Evolutionary conservation across 2,888 invertebrate genomes (phyloP), one percentile per base, ranked within the genome.

Genomic region (Drosophila atripex): DNA sequence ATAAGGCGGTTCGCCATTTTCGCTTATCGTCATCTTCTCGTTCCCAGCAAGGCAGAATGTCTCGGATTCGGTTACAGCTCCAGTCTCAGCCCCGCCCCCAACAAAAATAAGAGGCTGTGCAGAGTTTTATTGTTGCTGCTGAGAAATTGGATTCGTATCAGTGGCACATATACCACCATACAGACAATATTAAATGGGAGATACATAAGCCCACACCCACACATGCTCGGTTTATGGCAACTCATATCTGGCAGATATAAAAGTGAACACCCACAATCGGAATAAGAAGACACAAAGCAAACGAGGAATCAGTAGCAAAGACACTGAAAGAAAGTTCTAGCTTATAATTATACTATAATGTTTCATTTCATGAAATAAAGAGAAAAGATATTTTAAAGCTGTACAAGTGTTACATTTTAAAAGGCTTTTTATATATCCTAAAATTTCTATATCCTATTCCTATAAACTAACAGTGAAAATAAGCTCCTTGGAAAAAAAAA

Each of bases 241-340:
- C 89, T 88, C 89, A 88, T 88, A 89, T 88, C 83, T 78, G 77
- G 72, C 71, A 83, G 88, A 88, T 83, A 88, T 88, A 89, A 88
- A 80, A 83, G 61, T 61, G 38, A 61, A 47, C 47, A 60, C 46
- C 47, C 39, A 23, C 60, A 60, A 43, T 55, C 47, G 21, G 46
- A 55, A 16, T 47, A 28, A 30, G 39, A 23, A 41, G 39, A 18
- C 21, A 21, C 47, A 30, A 21, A 11, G 8, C 46, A 30, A 25
- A 21, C n/a, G 38, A 18, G 8, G 35, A 58, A 9, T 6, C 16
- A 23, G 12, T 28, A 7, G 38, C 60, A 47, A 46, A 11, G 61
- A 39, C 43, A 43, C 21, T 43, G 43, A 47, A 60, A 23, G 35
- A 55, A 35, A 32, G n/a, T 1, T 32, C 0, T 1, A n/a, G 32